These are phyloP conservation scores for Scaptomyza graminum DNA, from an alignment of 1,140 invertebrate genomes.

Conservation along the genomic window DNA sequence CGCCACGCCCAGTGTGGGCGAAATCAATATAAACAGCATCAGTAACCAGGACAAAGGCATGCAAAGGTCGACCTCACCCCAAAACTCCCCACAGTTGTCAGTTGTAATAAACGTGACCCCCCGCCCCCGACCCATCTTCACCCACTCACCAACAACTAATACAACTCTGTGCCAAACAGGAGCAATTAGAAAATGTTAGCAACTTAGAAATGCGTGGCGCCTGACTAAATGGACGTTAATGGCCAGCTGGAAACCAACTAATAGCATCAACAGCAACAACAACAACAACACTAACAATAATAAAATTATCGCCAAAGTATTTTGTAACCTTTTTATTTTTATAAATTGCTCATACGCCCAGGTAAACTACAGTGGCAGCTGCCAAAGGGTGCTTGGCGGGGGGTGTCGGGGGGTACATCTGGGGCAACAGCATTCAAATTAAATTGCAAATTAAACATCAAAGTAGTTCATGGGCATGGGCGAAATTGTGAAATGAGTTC, in stretches of 20 bases:
- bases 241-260: slow-evolving; percentile 77
- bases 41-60: slow-evolving; percentile 27
- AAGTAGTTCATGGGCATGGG: slow-evolving; percentile 62
- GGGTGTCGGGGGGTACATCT: slow-evolving; percentile 1
- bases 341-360: slow-evolving; percentile 72
- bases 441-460: slow-evolving; percentile 82
- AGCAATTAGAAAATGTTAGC: slow-evolving; percentile 77
- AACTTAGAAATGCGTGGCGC: slow-evolving; percentile 78
- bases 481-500: slow-evolving; percentile 76
- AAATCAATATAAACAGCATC: slow-evolving; percentile 62
- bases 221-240: slow-evolving; percentile 79
- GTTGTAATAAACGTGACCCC: slow-evolving; percentile 68
- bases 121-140: not conserved
- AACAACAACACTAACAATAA: slow-evolving; percentile 60
- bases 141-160: not conserved
- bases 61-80: not conserved
- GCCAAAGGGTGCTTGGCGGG: not conserved
- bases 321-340: slow-evolving; percentile 32
- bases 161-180: slow-evolving; percentile 51
- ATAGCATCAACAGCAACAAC: slow-evolving; percentile 54
- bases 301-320: slow-evolving; percentile 67
- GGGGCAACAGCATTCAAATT: slow-evolving; percentile 69
- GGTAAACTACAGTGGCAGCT: slow-evolving; percentile 46
- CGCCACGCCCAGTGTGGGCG: slow-evolving; percentile 51
- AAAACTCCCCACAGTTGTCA: slow-evolving; percentile 38